Evolutionary conservation across 2,888 invertebrate species (phyloP), one percentile per base, ranked within the genome.

Genomic region (Epistrophe eligans): DNA sequence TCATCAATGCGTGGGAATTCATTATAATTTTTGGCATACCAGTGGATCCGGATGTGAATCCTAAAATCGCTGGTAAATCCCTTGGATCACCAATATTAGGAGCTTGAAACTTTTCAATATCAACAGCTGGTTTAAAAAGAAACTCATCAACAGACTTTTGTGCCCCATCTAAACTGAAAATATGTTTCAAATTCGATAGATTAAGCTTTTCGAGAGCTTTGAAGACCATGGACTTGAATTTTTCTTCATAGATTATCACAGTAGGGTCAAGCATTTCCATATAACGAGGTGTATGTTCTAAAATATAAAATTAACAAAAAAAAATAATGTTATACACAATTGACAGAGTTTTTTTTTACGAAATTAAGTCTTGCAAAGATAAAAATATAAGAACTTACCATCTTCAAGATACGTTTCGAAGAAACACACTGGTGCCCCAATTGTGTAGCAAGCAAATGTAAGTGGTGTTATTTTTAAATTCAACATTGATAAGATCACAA

Each of bases 371-470:
- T n/a, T n/a, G n/a, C n/a, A n/a, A n/a, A n/a, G n/a, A n/a, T n/a
- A n/a, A 11, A 43, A 43, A 58, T 17, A 6, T 4, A 19, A 40
- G 4, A 8, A 40, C 84, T 64, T 57, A 89, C 89, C 89, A 32
- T 67, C 74, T 15, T 85, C 67, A 3, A 89, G 76, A 19, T 80
- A 79, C 0, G 89, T 82, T 45, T 89, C 89, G 57, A 89, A 89
- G 58, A 84, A 89, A 45, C 88, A 89, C 0, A 89, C 73, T 10
- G 87, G 81, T 4, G 88, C 84, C 24, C 89, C 89, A n/a, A 88
- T 60, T 32, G 83, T 55, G 19, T 84, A 76, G n/a, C 84, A 82
- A 2, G 88, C 89, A 70, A 89, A 89, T 5, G 89, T 81, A 7
- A 89, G 50, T 3, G 84, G 82, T 6, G 89, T 88, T 6, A 81